phyloP scores from a whole-genome alignment of 2,113 vertebrate genomes.

The Phycodurus eques region DNA sequence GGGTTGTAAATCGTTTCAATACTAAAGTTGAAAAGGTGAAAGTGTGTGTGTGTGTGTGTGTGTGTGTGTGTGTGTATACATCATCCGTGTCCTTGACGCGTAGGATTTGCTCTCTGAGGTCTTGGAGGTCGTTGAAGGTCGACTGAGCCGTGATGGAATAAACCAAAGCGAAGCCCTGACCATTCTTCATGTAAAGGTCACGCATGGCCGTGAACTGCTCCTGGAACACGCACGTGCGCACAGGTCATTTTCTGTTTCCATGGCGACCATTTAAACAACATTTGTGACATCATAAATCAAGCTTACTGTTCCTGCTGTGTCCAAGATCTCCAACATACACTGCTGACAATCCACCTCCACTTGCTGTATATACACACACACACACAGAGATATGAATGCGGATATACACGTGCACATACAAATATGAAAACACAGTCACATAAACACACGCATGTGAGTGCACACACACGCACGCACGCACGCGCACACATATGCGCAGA shows the following conservation, averaged over 20 bases:
- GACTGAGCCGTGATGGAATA: slow-evolving; percentile 71
- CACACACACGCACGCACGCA: too few species aligned
- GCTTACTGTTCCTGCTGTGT: slow-evolving; percentile 67
- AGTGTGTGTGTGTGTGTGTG: not conserved
- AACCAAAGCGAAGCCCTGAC: slow-evolving; percentile 70
- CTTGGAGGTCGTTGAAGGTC: slow-evolving; percentile 69
- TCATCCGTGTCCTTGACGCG: slow-evolving; percentile 70
- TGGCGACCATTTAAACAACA: not conserved
- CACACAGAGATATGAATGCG: not conserved
- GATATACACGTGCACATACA: too few species aligned
- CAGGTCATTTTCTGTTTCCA: not conserved
- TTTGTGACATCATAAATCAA: not conserved
- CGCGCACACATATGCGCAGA: too few species aligned
- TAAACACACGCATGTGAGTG: too few species aligned
- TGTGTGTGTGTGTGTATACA: slow-evolving; percentile 27
- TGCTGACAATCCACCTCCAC: slow-evolving; percentile 69
- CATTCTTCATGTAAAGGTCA: slow-evolving; percentile 72
- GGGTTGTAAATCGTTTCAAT: too few species aligned
- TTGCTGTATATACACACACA: slow-evolving; percentile 48
- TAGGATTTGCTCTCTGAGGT: slow-evolving; percentile 67
- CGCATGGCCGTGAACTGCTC: slow-evolving; percentile 72
- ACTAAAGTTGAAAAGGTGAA: too few species aligned
- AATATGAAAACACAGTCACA: too few species aligned
- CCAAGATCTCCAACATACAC: slow-evolving; percentile 68
- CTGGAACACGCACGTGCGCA: slow-evolving; percentile 24